A percentile compares a stretch with the other conserved stretches of the same genome.
Conservation (phyloP, 2,888 invertebrate species). For the Aspidapion aeneum region DNA sequence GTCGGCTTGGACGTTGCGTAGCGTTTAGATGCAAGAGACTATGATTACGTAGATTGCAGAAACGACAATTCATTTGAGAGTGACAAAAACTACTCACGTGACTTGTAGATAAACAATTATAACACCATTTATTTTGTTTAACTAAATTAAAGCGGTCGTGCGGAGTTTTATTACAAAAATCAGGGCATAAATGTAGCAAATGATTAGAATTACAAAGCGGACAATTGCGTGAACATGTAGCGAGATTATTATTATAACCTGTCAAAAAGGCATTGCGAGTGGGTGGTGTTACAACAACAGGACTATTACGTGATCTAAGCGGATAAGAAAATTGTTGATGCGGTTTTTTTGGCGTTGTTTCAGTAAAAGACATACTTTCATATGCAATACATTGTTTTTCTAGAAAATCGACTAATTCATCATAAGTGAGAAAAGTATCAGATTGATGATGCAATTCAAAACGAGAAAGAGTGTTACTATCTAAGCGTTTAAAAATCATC, state of each 20-base stretch:
- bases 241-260: no score
- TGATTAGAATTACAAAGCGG: not conserved
- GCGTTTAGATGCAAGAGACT: not conserved
- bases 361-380: no score
- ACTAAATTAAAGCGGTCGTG: not conserved
- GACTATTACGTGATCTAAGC: no score
- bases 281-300: no score
- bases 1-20: not conserved
- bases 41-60: not conserved
- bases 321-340: no score
- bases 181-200: not conserved
- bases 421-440: not conserved
- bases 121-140: not conserved
- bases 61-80: not conserved
- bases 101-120: not conserved
- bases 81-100: not conserved
- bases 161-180: not conserved
- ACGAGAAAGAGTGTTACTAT: not conserved
- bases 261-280: no score
- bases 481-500: not conserved
- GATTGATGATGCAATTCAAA: not conserved
- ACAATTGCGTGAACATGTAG: not conserved
- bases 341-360: no score
- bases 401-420: no score
- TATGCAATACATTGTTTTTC: no score